Evolutionary conservation across 2,888 invertebrate species (phyloP).

Genomic region (Netelia virgata): DNA sequence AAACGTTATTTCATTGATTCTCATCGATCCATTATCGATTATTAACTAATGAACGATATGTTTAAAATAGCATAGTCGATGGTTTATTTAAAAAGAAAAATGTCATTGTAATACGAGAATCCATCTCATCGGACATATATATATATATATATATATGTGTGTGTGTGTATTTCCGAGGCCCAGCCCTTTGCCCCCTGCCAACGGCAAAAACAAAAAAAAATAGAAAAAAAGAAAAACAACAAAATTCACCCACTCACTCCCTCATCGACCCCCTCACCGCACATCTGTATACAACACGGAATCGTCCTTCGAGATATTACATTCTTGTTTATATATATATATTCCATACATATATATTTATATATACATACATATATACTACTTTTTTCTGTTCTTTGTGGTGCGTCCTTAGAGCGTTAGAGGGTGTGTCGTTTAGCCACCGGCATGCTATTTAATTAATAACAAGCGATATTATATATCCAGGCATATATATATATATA

Average conservation of each 20-base stretch:
- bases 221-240: background rate
- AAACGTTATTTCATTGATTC: constrained; percentile 30
- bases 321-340: constrained; percentile 51
- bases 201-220: background rate
- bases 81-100: constrained; percentile 36
- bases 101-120: constrained; percentile 68
- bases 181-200: constrained; percentile 40
- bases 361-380: constrained; percentile 59
- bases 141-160: too few relatives aligned
- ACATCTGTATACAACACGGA: constrained; percentile 53
- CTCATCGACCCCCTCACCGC: constrained; percentile 41
- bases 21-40: constrained; percentile 29
- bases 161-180: constrained; percentile 54
- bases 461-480: constrained; percentile 56
- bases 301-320: constrained; percentile 58
- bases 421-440: constrained; percentile 76
- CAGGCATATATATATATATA: constrained; percentile 63
- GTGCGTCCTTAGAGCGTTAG: constrained; percentile 76
- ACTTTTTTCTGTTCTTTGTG: constrained; percentile 71
- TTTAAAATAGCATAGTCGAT: constrained; percentile 34
- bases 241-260: constrained; percentile 34
- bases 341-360: constrained; percentile 41
- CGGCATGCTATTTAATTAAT: constrained; percentile 75
- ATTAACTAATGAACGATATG: background rate
- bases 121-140: constrained; percentile 59